Percentiles rank a stretch among this genome's conserved stretches.
These are phyloP conservation scores for Trissoscelio sp. DNA, from an alignment of 2,888 invertebrate species.

Conservation along the genomic window DNA sequence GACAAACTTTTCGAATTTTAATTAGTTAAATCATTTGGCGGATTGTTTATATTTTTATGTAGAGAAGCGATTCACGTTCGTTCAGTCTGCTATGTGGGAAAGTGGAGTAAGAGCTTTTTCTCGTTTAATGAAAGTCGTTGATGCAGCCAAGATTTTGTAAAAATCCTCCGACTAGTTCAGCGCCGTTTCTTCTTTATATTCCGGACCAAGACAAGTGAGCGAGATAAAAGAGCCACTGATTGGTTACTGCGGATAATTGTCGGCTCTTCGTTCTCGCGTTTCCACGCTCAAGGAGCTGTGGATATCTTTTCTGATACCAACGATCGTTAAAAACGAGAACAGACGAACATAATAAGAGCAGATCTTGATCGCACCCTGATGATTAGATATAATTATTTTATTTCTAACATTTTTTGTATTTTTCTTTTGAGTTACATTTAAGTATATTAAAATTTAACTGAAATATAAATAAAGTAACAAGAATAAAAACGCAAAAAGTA, in stretches of 20 bases:
- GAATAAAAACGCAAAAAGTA: too few relatives aligned
- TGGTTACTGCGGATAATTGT: slow-evolving; percentile 77
- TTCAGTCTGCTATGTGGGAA: neutral
- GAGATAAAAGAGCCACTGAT: slow-evolving; percentile 76
- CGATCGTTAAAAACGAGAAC: slow-evolving; percentile 35
- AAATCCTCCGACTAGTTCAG: slow-evolving; percentile 67
- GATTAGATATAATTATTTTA: too few relatives aligned
- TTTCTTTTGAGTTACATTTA: too few relatives aligned
- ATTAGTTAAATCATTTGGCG: slow-evolving; percentile 24
- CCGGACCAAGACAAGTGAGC: slow-evolving; percentile 68
- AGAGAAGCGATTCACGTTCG: neutral
- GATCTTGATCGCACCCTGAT: slow-evolving; percentile 16
- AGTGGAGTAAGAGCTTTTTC: slow-evolving; percentile 56
- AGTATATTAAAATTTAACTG: too few relatives aligned
- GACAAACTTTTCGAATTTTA: slow-evolving; percentile 25
- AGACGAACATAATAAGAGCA: slow-evolving; percentile 16
- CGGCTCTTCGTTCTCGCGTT: slow-evolving; percentile 69
- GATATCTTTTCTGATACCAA: slow-evolving; percentile 30
- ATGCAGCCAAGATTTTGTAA: slow-evolving; percentile 76
- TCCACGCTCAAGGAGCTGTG: slow-evolving; percentile 19
- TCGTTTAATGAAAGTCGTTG: slow-evolving; percentile 77
- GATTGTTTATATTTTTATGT: neutral
- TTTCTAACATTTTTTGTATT: too few relatives aligned
- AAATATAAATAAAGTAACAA: too few relatives aligned
- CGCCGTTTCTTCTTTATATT: slow-evolving; percentile 72